Percentiles rank a stretch among this genome's conserved stretches.
These are phyloP conservation scores for Thelaira solivaga DNA, from an alignment of 2,888 invertebrate species.

Conservation along the genomic window DNA sequence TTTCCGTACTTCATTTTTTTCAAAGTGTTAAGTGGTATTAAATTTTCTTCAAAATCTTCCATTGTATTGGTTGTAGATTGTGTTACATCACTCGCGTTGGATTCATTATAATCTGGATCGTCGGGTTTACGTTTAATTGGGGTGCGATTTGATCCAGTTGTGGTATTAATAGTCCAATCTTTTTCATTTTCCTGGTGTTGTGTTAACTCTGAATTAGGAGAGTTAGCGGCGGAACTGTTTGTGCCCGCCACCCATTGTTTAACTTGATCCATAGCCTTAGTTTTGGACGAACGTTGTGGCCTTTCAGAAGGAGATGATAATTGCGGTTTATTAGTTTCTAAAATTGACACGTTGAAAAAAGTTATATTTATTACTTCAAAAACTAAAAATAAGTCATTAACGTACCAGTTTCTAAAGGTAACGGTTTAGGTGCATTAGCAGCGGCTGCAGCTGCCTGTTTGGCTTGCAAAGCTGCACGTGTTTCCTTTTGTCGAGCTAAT, in stretches of 20 bases:
- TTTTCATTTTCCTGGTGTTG: conserved; percentile 63
- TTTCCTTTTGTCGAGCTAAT: conserved; percentile 85
- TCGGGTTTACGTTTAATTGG: conserved; percentile 77
- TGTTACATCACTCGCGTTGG: conserved; percentile 73
- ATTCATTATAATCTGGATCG: conserved; percentile 79
- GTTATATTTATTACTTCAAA: too few relatives aligned
- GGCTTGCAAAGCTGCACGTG: conserved; percentile 79
- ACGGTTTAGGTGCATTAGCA: conserved; percentile 41
- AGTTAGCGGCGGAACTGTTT: conserved; percentile 72
- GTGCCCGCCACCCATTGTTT: conserved; percentile 89
- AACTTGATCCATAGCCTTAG: conserved; percentile 88
- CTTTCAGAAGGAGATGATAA: conserved; percentile 71
- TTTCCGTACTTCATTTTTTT: conserved; percentile 78
- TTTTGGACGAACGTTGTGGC: conserved; percentile 80
- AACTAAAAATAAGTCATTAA: background rate
- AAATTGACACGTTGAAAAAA: background rate
- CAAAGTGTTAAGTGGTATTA: conserved; percentile 78
- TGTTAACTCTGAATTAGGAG: conserved; percentile 52
- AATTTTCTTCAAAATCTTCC: conserved; percentile 79
- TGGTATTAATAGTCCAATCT: conserved; percentile 68
- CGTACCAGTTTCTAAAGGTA: conserved; percentile 73
- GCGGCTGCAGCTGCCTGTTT: conserved; percentile 68
- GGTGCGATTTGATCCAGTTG: conserved; percentile 46
- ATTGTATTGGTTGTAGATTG: conserved; percentile 63
- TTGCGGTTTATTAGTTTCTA: conserved; percentile 60